Base-by-base conservation (phyloP, 2,113 vertebrate genomes). In the Gasterosteus nipponicus region DNA sequence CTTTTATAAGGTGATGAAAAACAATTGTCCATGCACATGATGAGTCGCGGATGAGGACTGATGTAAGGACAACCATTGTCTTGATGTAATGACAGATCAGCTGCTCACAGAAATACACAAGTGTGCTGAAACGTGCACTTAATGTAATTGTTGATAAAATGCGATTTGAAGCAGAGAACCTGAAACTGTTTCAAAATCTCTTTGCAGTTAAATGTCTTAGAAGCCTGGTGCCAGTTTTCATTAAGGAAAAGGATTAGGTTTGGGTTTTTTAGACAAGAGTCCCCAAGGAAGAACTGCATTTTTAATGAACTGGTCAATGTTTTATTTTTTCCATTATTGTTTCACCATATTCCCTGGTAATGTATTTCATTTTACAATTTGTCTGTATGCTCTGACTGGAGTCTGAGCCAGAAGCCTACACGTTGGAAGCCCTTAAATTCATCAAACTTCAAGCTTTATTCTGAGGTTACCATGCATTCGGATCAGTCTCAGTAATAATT, bases 1-100 rank as follows among this genome's bases (percentile, higher is more conserved):
- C 79, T 89, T 90, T 83, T 65, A 67, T 75, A 83, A 87, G 79
- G 7, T 63, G 83, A 86, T 78, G 70, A 47, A 41, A 41, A 46
- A 59, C 70, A 63, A 65, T 84, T 60, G 64, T 73, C 11, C 47
- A 4, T 12, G 5, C 78, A 61, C 59, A 19, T 51, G 71, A 64
- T 29, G 51, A 66, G 70, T 31, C 4, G 7, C 53, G 56, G 69
- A 49, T 15, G 60, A 73, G 57, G 2, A 33, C 42, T 56, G 64
- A 46, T 18, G 69, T 26, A n/a, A 77, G 77, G n/a, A 56, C 31
- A 15, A 31, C 42, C 15, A 59, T 72, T 71, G 53, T 53, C 8
- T 19, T 65, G n/a, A 67, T 4, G 60, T 65, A 68, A 69, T 16
- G 60, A 76, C 15, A 65, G 44, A 1, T 86, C 78, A 80, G 75